Evolutionary conservation across 2,888 invertebrate species (phyloP), one percentile per base, ranked within the genome.

Genomic region (Stomorhina lunata): DNA sequence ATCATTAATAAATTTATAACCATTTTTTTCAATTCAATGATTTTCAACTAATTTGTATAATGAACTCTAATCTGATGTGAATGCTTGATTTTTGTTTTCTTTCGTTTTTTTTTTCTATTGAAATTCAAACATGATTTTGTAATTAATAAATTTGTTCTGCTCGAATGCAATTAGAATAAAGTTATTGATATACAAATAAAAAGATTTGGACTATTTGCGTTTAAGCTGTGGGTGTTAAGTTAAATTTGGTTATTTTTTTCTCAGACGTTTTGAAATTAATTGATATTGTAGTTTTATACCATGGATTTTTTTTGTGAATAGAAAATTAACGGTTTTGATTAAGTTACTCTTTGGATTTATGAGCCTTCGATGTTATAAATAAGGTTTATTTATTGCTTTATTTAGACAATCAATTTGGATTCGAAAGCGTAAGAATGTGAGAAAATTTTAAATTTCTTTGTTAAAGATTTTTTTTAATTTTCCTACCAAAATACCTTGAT

Each of bases 101-200:
- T 50, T 29, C 9, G 9, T 43, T 37, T 20, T 25, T 9, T 34
- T 57, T 57, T 68, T 22, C 53, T 48, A 66, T 77, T 77, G 50
- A 71, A 69, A 66, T 34, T 65, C 50, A 71, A 72, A 77, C 76
- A 81, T 59, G 76, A 32, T 48, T 71, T 72, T 76, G 15, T 72
- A 77, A 77, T 77, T 50, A 72, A 76, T 66, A 66, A 77, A 81
- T 77, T 76, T 66, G 71, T 50, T 71, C 7, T 76, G 65, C 65
- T 32, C 59, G 65, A 65, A 12, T n/a, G 29, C 45, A 50, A 37
- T 34, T 57, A 57, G n/a, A 29, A 59, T 50, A 15, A 22, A 61
- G 40, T 68, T 53, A 25, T 68, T 69, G 61, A 40, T 22, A 10
- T n/a, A n/a, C 15, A 27, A 55, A 37, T 29, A 3, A 34, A 34